Base-by-base conservation (phyloP, 2,888 invertebrate genomes). In the Bugulina stolonifera region DNA sequence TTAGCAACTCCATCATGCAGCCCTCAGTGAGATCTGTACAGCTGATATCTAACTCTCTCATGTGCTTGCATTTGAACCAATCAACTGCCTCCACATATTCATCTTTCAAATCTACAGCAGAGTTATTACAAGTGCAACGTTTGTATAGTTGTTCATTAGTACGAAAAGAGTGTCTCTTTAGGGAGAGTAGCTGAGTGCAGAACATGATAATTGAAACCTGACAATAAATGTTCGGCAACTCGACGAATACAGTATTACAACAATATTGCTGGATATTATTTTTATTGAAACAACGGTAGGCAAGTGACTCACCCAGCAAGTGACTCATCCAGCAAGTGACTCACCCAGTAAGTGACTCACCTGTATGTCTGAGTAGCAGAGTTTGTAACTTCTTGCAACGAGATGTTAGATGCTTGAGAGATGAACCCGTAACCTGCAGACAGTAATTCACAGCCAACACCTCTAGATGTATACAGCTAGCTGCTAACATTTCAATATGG, bases 381-480 rank as follows among this genome's bases (percentile, higher is more conserved):
- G 94, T 94, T 74, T 90, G 91, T 73, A 99, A 87, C 73, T 98
- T 89, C 80, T 94, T 89, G 77, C 97, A 99, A 72, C 97, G 88
- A 82, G 94, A 93, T 81, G 99, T 92, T 27, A 99, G 86, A 0
- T 92, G 91, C 86, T 95, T 96, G 86, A 99, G 89, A 0, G 96
- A 94, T 18, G 94, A 91, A 0, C 99, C 99, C 0, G 93, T 96
- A 54, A 99, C 96, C 84, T 98, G 96, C 76, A 92, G 89, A 85
- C 99, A 99, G 85, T 90, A 99, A 86, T 98, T 98, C 5, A 99
- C 93, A 1, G 98, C 95, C 75, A 99, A 86, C 80, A 96, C 96
- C 85, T 99, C 98, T 81, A 99, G 86, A 89, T 98, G 89, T 79
- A 96, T 96, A 83, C 96, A 96, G 1, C 82, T 86, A 3, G 81